A percentile compares a stretch with the other conserved stretches of the same genome.
These are phyloP conservation scores for Greenwoodochromis staneri DNA, from an alignment of 2,113 vertebrate species.

Conservation along the genomic window DNA sequence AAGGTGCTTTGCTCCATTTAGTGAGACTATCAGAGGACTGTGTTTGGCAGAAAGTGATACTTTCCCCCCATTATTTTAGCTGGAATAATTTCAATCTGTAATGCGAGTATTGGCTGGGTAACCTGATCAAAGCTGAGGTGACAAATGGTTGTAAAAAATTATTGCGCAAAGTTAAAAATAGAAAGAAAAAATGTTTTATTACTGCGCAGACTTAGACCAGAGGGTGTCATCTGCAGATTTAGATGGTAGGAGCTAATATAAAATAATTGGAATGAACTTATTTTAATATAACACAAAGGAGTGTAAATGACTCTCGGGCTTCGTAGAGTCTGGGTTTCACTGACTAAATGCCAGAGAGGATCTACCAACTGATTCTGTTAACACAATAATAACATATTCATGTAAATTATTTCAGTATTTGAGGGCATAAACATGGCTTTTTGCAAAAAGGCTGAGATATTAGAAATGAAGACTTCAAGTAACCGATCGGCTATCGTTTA, in stretches of 20 bases:
- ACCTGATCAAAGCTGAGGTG: not conserved
- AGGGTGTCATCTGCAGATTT: not conserved
- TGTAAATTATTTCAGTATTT: not conserved
- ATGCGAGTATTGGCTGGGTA: not conserved
- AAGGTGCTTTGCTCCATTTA: slow-evolving; percentile 20
- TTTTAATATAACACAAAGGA: not conserved
- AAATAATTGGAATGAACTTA: not conserved
- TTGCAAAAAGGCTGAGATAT: not conserved
- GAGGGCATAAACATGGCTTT: not conserved
- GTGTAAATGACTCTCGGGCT: not conserved
- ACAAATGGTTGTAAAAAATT: not conserved
- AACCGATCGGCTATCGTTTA: not conserved
- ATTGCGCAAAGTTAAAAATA: not conserved
- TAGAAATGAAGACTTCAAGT: not conserved
- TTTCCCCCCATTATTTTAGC: not conserved
- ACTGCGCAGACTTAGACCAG: not conserved
- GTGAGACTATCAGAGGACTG: not conserved
- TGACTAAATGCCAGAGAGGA: not conserved
- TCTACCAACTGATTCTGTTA: not conserved
- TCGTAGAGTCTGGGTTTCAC: not conserved
- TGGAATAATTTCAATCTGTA: not conserved
- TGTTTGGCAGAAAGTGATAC: not conserved
- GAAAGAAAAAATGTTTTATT: not conserved
- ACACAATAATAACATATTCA: not conserved
- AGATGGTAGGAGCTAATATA: not conserved